phyloP scores from a whole-genome alignment of 2,797 vertebrate species.

The Macrochelys suwanniensis region DNA sequence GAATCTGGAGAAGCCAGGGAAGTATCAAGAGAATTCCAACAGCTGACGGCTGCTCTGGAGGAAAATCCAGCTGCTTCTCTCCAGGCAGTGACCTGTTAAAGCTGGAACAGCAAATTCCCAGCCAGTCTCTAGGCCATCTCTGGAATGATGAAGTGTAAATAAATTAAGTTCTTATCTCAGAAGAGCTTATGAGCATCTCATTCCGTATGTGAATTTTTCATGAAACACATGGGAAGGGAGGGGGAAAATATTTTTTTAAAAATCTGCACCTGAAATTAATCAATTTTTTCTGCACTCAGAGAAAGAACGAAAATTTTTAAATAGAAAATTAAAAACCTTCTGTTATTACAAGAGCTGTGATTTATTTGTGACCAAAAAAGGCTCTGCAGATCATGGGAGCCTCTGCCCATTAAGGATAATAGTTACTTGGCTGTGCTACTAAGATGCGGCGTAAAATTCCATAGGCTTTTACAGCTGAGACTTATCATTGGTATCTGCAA shows the following conservation, averaged over 20 bases:
- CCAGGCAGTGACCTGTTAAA: slow-evolving; percentile 65
- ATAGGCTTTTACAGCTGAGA: not conserved
- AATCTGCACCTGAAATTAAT: not conserved
- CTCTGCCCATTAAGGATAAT: not conserved
- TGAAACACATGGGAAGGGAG: slow-evolving; percentile 11
- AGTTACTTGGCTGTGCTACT: not conserved
- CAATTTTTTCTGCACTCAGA: not conserved
- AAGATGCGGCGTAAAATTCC: not conserved
- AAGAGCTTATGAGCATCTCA: slow-evolving; percentile 62
- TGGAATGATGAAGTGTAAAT: slow-evolving; percentile 62
- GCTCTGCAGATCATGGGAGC: not conserved
- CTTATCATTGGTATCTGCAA: slow-evolving; percentile 2
- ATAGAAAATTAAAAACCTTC: not conserved
- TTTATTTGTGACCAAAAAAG: not conserved
- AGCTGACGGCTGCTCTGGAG: slow-evolving; percentile 66
- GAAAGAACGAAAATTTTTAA: not conserved
- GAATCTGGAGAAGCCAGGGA: slow-evolving; percentile 63
- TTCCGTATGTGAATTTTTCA: slow-evolving; percentile 36
- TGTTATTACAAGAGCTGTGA: not conserved
- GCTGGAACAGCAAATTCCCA: slow-evolving; percentile 61
- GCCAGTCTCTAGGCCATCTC: slow-evolving; percentile 38
- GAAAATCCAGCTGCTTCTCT: slow-evolving; percentile 72
- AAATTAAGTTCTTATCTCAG: slow-evolving; percentile 67
- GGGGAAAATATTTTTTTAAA: slow-evolving; percentile 58
- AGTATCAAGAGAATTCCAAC: slow-evolving; percentile 68